Evolutionary conservation across 1,140 invertebrate species (phyloP), one percentile per base, ranked within the genome.

Genomic region (Drosophila lacteicornis): DNA sequence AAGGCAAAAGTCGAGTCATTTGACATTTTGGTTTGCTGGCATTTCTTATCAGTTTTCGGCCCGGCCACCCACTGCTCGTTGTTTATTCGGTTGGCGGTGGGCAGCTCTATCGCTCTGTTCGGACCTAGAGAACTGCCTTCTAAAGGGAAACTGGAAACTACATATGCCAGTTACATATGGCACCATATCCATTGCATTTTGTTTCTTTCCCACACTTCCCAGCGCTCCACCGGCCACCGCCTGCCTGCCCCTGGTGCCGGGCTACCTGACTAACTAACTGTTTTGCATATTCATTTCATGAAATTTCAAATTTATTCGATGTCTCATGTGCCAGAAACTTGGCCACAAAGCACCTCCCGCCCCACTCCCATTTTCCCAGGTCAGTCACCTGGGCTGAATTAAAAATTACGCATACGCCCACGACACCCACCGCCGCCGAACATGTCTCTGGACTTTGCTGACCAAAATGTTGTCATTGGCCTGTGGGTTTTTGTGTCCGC

Each of bases 281-380:
- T 80, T 87, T 87, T 87, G 83, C 84, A 87, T 87, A 88, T 87
- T 80, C 84, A 88, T 88, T 83, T 88, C 84, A 88, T 83, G 84
- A 83, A 88, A 88, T 86, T 77, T 85, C 50, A 87, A 86, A 86
- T 87, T 87, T 87, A 87, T 87, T 83, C 83, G 73, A 83, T 80
- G 83, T 83, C 70, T 79, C 66, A 53, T 82, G 66, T 65, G 80
- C 69, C 51, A 61, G 51, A 68, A 79, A 46, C 46, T 67, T 65
- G 68, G 53, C 46, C 40, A 67, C 53, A 73, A 36, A 60, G 62
- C 58, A 79, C 45, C 51, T 7, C 47, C 49, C 22, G 13, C 19
- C 40, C 27, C 47, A 38, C 30, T 61, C 22, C 49, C 51, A 46
- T 43, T 63, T 45, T 66, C n/a, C 59, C 60, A 56, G 62, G 46